Percentiles rank a stretch among this genome's conserved stretches.
These are phyloP conservation scores for Gallinago media DNA, from an alignment of 2,113 vertebrate genomes.

Conservation along the genomic window DNA sequence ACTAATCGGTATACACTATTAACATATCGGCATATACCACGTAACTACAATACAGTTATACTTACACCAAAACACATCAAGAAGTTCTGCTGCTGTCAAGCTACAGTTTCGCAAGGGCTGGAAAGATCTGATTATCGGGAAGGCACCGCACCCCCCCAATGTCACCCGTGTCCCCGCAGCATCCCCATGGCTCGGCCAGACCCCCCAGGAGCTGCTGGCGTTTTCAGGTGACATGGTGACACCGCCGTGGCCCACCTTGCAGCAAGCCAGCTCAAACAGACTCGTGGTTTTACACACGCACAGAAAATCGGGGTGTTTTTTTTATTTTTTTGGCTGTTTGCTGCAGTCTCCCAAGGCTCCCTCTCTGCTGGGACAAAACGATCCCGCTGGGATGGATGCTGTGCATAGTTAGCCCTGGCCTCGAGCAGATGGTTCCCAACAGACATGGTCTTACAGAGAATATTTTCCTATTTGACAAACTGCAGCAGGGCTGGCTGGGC, in stretches of 20 bases:
- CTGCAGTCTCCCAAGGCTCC: neutral
- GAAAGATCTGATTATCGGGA: constrained; percentile 5
- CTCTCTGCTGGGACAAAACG: constrained; percentile 57
- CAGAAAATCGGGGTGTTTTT: neutral
- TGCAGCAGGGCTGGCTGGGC: neutral
- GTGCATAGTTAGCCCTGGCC: constrained; percentile 64
- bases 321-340: neutral
- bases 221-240: neutral
- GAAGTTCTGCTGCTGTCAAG: constrained; percentile 64
- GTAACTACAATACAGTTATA: constrained; percentile 71
- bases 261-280: constrained; percentile 31
- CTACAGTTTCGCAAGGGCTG: constrained; percentile 40
- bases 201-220: neutral
- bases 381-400: constrained; percentile 1
- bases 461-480: neutral
- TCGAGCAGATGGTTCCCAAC: neutral
- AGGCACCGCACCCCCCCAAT: neutral
- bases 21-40: constrained; percentile 71
- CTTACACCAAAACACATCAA: constrained; percentile 73
- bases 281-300: neutral
- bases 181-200: neutral
- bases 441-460: neutral
- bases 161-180: neutral
- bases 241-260: neutral
- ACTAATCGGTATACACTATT: constrained; percentile 69